These are phyloP conservation scores for Ceyx margarethae DNA, from an alignment of 2,113 vertebrate genomes.

Conservation along the genomic window DNA sequence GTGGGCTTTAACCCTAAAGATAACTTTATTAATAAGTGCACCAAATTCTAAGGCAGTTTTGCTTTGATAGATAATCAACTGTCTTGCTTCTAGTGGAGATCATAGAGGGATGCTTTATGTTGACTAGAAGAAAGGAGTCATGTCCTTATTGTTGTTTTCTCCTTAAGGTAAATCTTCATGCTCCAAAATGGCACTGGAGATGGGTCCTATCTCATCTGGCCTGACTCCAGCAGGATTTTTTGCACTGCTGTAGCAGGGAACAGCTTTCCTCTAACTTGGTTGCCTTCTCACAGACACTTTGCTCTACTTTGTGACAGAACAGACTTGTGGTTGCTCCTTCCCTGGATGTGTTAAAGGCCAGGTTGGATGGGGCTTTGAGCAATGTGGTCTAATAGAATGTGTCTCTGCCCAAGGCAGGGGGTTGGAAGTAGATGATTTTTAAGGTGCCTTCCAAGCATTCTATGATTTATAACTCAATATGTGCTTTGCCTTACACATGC, in stretches of 20 bases:
- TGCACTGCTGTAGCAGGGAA: background rate
- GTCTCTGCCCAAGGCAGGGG: background rate
- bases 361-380: background rate
- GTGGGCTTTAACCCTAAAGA: background rate
- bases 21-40: background rate
- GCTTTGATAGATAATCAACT: background rate
- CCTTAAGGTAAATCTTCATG: background rate
- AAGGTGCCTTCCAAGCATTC: background rate
- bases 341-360: background rate
- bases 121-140: background rate
- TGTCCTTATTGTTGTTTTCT: background rate
- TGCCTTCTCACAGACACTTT: background rate
- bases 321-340: too few relatives aligned
- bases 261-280: background rate
- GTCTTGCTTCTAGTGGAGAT: background rate
- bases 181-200: background rate
- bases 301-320: background rate
- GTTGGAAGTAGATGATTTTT: background rate
- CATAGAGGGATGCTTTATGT: background rate
- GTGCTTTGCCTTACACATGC: rapidly evolving
- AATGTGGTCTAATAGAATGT: background rate
- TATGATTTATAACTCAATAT: rapidly evolving
- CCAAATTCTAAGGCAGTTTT: background rate
- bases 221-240: background rate
- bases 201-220: background rate